A percentile compares a stretch with the other conserved stretches of the same genome.
phyloP scores from a whole-genome alignment of 2,797 vertebrate genomes.

The Chlorospingus flavigularis region DNA sequence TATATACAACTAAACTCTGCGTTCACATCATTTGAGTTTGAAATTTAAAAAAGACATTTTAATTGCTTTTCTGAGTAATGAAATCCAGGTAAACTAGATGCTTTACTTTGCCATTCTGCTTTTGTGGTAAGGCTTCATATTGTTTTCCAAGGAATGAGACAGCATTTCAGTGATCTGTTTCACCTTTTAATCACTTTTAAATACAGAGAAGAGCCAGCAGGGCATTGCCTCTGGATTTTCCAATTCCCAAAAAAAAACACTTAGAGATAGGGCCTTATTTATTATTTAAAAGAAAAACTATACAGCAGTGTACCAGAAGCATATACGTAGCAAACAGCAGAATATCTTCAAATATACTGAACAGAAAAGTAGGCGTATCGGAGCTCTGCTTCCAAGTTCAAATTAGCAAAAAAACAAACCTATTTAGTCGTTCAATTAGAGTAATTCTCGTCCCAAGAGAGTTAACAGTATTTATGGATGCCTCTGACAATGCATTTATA shows the following conservation, averaged over 20 bases:
- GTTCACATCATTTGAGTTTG: background rate
- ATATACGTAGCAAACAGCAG: fast-evolving
- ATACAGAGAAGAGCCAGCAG: background rate
- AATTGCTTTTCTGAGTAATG: background rate
- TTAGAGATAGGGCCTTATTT: background rate
- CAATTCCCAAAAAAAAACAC: background rate
- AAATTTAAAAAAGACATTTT: background rate
- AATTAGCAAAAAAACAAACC: background rate
- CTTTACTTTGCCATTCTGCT: background rate
- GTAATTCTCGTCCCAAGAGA: background rate
- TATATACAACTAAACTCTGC: background rate
- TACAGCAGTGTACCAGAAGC: background rate
- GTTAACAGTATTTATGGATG: background rate
- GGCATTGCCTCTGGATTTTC: background rate
- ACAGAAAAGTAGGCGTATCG: background rate
- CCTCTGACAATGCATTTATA: background rate
- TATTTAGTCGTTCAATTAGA: background rate
- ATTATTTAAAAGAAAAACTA: background rate
- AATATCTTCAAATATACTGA: background rate
- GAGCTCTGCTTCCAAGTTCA: background rate
- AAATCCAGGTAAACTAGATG: background rate
- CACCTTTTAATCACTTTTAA: background rate
- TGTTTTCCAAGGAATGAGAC: background rate
- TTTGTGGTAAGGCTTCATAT: background rate
- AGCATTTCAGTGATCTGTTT: background rate